Percentiles rank a stretch among this genome's conserved stretches.
Evolutionary conservation across 2,888 invertebrate species (phyloP).

Genomic region (Pelosia muscerda): DNA sequence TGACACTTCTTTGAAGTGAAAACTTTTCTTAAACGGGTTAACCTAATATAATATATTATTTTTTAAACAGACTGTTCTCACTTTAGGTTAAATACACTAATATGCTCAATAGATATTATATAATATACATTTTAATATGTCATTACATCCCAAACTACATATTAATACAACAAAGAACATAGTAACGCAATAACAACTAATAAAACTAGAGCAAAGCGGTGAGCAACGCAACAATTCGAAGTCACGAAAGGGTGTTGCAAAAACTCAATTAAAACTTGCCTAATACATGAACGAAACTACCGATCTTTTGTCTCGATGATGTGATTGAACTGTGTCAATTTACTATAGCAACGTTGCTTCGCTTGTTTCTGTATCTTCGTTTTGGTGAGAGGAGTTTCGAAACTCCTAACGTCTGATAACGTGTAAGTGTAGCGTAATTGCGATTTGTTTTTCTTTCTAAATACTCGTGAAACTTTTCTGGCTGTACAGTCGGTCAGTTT

Average conservation of each 20-base stretch:
- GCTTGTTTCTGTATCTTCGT: conserved; percentile 36
- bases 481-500: conserved; percentile 16
- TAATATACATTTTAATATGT: conserved; percentile 1
- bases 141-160: background rate
- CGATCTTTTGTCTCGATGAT: conserved; percentile 52
- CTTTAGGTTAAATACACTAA: too few relatives aligned
- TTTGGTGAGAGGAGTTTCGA: conserved; percentile 39
- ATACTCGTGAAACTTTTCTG: conserved; percentile 21
- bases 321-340: conserved; percentile 51
- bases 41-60: too few relatives aligned
- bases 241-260: conserved; percentile 64
- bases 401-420: conserved; percentile 42
- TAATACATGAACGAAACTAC: conserved; percentile 60
- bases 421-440: conserved; percentile 35
- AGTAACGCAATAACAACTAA: conserved; percentile 41
- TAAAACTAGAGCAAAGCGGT: conserved; percentile 45
- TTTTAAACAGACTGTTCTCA: too few relatives aligned
- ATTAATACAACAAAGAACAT: conserved; percentile 33
- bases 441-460: conserved; percentile 40
- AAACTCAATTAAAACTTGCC: conserved; percentile 78
- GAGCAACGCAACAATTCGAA: conserved; percentile 47
- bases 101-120: too few relatives aligned
- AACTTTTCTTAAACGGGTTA: too few relatives aligned
- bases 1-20: too few relatives aligned
- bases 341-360: conserved; percentile 28